Evolutionary conservation across 2,113 vertebrate species (phyloP).

Genomic region (Brevimyrus niger): DNA sequence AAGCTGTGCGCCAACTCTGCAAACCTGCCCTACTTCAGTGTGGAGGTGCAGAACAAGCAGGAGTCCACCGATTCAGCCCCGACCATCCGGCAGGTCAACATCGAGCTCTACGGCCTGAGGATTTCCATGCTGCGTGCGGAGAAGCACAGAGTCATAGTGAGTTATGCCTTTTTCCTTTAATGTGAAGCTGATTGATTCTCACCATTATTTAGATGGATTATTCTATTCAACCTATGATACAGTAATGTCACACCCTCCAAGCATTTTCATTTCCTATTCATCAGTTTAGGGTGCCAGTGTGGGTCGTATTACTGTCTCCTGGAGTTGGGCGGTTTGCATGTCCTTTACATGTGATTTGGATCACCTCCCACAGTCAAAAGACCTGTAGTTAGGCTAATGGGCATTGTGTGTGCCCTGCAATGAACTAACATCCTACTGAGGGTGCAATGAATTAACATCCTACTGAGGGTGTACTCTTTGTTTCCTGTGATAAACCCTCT

Average conservation of each 20-base stretch:
- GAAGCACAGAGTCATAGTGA: constrained; percentile 63
- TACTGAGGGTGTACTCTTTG: background rate
- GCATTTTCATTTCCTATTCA: background rate
- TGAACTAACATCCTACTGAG: background rate
- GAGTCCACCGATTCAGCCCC: constrained; percentile 44
- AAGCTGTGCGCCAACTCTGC: constrained; percentile 55
- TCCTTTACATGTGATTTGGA: background rate
- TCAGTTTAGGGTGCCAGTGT: background rate
- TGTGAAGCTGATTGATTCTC: background rate
- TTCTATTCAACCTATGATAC: background rate
- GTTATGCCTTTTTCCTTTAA: constrained; percentile 12
- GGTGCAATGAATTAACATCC: background rate
- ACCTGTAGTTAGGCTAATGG: background rate
- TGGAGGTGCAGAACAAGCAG: constrained; percentile 64
- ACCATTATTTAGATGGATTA: background rate
- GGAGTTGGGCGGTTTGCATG: background rate
- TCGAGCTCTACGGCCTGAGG: constrained; percentile 45
- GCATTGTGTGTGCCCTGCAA: background rate
- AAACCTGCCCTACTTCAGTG: constrained; percentile 57
- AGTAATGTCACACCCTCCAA: background rate
- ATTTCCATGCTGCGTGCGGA: constrained; percentile 56
- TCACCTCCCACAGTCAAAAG: background rate
- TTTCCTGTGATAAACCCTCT: background rate
- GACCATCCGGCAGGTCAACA: constrained; percentile 54
- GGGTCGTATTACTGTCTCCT: background rate